Conservation (phyloP, 2,113 vertebrate genomes). For the Psittacula cyanocephala region DNA sequence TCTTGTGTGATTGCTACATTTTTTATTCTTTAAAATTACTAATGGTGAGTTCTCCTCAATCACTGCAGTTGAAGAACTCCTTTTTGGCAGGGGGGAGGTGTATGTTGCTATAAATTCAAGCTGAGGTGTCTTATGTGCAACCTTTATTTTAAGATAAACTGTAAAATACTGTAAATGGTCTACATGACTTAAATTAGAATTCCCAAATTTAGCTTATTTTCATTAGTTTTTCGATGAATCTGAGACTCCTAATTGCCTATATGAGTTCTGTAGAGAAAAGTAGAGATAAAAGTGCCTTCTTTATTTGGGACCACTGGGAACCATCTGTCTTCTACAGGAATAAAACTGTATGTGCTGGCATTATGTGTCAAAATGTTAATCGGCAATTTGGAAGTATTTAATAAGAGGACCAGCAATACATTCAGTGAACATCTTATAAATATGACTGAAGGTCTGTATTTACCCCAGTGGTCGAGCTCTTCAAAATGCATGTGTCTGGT, state of each 20-base stretch:
- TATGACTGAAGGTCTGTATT: neutral
- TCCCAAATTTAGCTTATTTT: neutral
- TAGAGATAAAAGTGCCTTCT: neutral
- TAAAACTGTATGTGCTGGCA: neutral
- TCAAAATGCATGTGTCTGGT: neutral
- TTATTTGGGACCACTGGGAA: neutral
- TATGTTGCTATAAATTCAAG: neutral
- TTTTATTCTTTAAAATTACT: neutral
- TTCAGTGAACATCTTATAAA: neutral
- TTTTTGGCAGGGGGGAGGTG: neutral
- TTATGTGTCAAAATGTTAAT: neutral
- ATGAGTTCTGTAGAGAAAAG: neutral
- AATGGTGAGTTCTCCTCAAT: neutral
- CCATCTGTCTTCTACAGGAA: neutral
- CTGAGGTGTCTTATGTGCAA: neutral
- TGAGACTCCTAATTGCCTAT: neutral
- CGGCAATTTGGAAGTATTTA: neutral
- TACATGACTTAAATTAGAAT: neutral
- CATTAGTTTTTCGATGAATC: neutral
- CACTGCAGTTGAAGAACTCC: neutral
- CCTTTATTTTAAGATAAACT: neutral
- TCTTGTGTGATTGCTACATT: neutral
- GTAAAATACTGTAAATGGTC: neutral
- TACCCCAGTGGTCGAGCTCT: neutral
- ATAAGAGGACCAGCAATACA: neutral